Conservation (phyloP, 2,888 invertebrate species). For the Atrina japonica region DNA sequence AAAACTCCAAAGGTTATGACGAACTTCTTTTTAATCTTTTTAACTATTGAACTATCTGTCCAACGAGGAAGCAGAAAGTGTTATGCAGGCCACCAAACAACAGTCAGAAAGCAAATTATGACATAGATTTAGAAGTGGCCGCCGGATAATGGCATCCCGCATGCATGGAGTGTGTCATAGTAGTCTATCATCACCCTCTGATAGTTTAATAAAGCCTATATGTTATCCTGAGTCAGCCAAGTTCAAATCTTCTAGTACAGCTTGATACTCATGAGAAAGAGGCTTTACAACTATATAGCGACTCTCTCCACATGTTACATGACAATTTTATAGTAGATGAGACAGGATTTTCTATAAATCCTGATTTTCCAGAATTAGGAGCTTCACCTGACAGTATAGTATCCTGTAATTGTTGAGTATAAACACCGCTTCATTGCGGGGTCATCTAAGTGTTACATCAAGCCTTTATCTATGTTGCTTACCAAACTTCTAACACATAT, state of each 20-base stretch:
- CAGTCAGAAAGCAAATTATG: conserved; percentile 34
- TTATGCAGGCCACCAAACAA: conserved; percentile 24
- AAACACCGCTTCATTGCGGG: too few relatives aligned
- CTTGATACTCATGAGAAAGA: conserved; percentile 29
- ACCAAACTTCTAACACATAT: too few relatives aligned
- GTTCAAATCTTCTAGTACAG: conserved; percentile 24
- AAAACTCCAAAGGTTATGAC: conserved; percentile 14
- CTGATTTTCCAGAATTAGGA: conserved; percentile 32
- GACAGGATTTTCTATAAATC: conserved; percentile 24
- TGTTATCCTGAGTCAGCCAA: conserved; percentile 31
- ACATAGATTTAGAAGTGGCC: conserved; percentile 40
- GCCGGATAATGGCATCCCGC: conserved; percentile 43
- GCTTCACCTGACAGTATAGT: conserved; percentile 47
- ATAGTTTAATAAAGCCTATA: conserved; percentile 29
- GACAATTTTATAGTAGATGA: conserved; percentile 19
- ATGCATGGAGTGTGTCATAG: conserved; percentile 38
- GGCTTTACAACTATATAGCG: conserved; percentile 19
- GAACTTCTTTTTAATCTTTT: conserved; percentile 14
- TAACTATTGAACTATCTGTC: neutral
- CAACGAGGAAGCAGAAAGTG: conserved; percentile 14
- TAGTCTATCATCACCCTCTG: conserved; percentile 12
- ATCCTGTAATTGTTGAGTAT: conserved; percentile 45
- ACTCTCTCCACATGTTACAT: conserved; percentile 6
- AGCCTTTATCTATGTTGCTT: too few relatives aligned
- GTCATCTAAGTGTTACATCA: too few relatives aligned